These are phyloP conservation scores for Garrulus glandarius DNA, from an alignment of 2,797 vertebrate genomes.

Conservation along the genomic window DNA sequence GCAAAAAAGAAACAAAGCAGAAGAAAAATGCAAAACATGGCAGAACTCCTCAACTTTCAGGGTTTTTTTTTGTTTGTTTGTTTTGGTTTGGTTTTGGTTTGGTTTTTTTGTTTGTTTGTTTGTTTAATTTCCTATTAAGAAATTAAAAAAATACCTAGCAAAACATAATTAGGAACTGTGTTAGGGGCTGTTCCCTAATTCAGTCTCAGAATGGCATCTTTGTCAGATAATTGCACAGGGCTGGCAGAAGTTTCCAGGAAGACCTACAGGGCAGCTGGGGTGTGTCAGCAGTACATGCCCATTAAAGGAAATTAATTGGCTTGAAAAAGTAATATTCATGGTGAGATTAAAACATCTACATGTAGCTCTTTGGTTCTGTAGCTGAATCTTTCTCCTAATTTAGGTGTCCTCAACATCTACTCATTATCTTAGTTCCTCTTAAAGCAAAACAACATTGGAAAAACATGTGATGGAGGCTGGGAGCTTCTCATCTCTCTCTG, in stretches of 20 bases:
- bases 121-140: not conserved
- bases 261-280: not conserved
- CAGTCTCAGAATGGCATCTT: not conserved
- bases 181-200: not conserved
- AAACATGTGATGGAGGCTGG: not conserved
- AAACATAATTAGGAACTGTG: rapidly evolving
- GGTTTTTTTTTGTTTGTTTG: too few relatives aligned
- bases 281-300: not conserved
- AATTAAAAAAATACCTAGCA: not conserved
- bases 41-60: not conserved
- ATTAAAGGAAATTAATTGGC: not conserved
- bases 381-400: not conserved
- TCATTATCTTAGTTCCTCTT: not conserved
- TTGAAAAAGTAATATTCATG: not conserved
- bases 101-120: not conserved
- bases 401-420: not conserved
- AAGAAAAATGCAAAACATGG: not conserved
- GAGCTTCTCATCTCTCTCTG: not conserved
- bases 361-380: not conserved
- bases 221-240: not conserved
- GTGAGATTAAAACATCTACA: not conserved
- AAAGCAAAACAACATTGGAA: not conserved
- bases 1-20: not conserved
- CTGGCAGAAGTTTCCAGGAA: not conserved
- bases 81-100: too few relatives aligned